Evolutionary conservation across 2,797 vertebrate genomes (phyloP).

Genomic region (Hypotaenidia philippensis): DNA sequence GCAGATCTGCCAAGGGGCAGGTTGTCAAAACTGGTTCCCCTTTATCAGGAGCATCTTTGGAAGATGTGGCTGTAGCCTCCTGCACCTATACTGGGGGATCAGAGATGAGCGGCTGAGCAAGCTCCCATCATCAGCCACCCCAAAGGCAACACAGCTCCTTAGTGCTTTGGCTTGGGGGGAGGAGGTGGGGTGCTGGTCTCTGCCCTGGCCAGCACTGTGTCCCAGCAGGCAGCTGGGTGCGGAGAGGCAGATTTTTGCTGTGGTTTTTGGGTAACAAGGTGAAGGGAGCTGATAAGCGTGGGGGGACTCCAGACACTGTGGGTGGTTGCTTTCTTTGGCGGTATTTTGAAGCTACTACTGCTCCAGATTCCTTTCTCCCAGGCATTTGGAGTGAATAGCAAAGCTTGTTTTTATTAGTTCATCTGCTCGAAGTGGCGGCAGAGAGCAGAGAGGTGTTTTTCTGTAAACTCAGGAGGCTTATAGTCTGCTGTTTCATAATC

Average conservation of each 20-base stretch:
- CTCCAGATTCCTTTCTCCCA: constrained; percentile 51
- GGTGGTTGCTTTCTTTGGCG: constrained; percentile 39
- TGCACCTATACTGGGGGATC: accelerated
- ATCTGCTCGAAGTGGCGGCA: constrained; percentile 30
- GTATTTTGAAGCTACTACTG: constrained; percentile 52
- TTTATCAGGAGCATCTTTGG: neutral
- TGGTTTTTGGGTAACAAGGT: neutral
- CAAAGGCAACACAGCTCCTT: neutral
- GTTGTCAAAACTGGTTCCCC: neutral
- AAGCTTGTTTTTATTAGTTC: constrained; percentile 65
- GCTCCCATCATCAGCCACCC: neutral
- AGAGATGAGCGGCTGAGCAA: neutral
- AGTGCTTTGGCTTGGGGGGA: neutral
- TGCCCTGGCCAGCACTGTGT: neutral
- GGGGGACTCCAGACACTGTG: constrained; percentile 23
- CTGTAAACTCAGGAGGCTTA: constrained; percentile 35
- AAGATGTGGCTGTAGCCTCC: neutral
- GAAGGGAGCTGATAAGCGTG: constrained; percentile 11
- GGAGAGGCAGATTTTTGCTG: neutral
- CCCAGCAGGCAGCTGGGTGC: neutral
- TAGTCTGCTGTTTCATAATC: constrained; percentile 56
- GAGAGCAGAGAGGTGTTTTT: constrained; percentile 59
- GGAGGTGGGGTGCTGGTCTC: neutral
- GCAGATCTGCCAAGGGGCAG: accelerated
- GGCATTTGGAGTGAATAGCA: constrained; percentile 19